Evolutionary conservation across 2,113 vertebrate species (phyloP), one percentile per base, ranked within the genome.

Genomic region (Echinops telfairi): DNA sequence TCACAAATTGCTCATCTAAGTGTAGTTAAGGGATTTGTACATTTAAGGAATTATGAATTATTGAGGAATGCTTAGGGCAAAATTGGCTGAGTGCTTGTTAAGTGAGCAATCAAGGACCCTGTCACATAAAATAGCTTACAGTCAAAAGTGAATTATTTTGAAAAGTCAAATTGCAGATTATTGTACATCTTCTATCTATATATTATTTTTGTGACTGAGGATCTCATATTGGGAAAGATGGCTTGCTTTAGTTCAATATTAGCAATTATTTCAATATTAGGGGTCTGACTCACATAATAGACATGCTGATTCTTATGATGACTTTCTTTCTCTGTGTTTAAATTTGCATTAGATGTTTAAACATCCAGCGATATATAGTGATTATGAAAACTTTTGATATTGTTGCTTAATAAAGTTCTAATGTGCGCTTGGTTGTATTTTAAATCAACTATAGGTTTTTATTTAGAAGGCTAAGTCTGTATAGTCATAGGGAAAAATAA

Each of bases 11-110:
- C 14, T 33, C 62, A 86, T 82, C 47, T 90, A 95, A 95, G 80
- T 2, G 15, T 70, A 88, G 64, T 29, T 31, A 92, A 93, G 71
- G 40, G 60, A 86, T 95, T 95, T 86, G 29, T 3, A 23, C n/a
- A 92, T 95, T 95, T 96, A 95, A 92, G 9, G 23, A 92, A 95
- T 83, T 93, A 94, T 94, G 71, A 96, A 96, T 95, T 95, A 95
- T 88, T 96, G 79, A 96, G 86, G 94, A 93, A 31, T 80, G 5
- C 86, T 86, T 31, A 66, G 70, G 40, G 92, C 53, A 92, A 93
- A 95, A 92, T 94, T 94, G 93, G 16, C 36, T 89, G 40, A 95
- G 88, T 92, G 29, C 40, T 53, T 88, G 14, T 77, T 93, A 93
- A 94, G 33, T 76, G 58, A 92, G 75, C 70, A 76, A 36, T 93